Evolutionary conservation across 30 jellyfish, hydroid and myxozoan species (phyloP), one percentile per base, ranked within the genome.

Genomic region (Calvadosia cruxmelitensis): DNA sequence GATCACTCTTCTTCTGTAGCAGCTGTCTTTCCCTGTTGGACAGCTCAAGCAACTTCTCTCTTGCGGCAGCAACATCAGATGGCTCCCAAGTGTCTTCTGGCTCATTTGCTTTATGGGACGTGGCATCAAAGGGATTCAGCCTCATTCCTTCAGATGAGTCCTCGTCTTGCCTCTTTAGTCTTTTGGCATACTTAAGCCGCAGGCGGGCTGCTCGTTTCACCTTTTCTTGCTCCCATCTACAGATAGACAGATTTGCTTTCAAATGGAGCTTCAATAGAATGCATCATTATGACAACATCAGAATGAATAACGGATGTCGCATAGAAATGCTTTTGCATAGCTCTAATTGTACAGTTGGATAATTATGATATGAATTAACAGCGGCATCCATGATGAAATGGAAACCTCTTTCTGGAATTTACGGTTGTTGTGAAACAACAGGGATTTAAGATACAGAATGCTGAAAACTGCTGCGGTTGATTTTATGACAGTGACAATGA

Each of bases 161-260:
- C 20, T 42, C 57, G 10, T 42, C 15, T 5, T 42, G 10, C 15
- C 57, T 42, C 20, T 20, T 42, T 20, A 42, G 20, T 42, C 20
- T 42, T 20, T 42, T 42, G 10, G 57, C 10, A 42, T 42, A 20
- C 10, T 42, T 10, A 5, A 42, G 57, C 57, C 63, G 82, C 23
- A 71, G 66, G 30, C 70, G 68, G 52, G 84, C 85, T n/a, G 25
- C 80, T 31, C 87, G 70, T 65, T 71, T 91, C 26, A 93, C 94
- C 68, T 83, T 70, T 49, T 82, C 94, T 53, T 83, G 85, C 62
- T 91, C 99, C 99, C 99, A 91, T 69, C 99, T 91, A 53, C 42
- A 53, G 31, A 62, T 48, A 12, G n/a, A 20, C 10, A 49, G 25
- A 32, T 67, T 28, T 13, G 73, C 13, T 67, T 64, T 64, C 20